Conservation (phyloP, 2,797 vertebrate genomes). For the Crenichthys baileyi region DNA sequence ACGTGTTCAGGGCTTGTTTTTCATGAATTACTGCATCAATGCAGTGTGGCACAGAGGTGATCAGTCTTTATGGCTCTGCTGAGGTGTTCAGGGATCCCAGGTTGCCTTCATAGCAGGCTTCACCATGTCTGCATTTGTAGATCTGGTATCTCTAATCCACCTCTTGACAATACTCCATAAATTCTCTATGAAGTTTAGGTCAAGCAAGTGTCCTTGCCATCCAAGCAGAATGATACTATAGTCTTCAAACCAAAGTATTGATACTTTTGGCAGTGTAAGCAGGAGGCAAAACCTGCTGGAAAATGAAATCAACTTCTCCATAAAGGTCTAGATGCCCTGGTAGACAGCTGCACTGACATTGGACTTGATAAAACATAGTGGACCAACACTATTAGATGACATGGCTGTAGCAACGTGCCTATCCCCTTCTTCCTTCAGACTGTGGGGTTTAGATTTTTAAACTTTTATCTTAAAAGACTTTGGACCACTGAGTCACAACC, state of each 20-base stretch:
- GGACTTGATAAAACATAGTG: background rate
- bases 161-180: background rate
- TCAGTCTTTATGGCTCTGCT: slow-evolving; percentile 5
- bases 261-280: background rate
- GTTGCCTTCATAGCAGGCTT: background rate
- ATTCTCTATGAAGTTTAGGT: background rate
- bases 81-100: slow-evolving; percentile 1
- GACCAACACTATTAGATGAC: background rate
- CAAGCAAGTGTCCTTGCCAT: background rate
- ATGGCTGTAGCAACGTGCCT: background rate
- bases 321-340: background rate
- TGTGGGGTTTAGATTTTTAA: too few relatives aligned
- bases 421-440: too few relatives aligned
- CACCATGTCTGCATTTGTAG: slow-evolving; percentile 2
- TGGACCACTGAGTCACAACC: too few relatives aligned
- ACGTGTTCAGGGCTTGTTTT: background rate
- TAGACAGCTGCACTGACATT: background rate
- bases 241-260: background rate
- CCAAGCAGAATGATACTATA: background rate
- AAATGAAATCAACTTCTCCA: background rate
- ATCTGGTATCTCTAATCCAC: background rate
- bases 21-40: background rate
- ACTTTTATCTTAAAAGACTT: too few relatives aligned
- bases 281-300: background rate
- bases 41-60: background rate